Base-by-base conservation (phyloP, 2,797 vertebrate species). In the Argentina silus region DNA sequence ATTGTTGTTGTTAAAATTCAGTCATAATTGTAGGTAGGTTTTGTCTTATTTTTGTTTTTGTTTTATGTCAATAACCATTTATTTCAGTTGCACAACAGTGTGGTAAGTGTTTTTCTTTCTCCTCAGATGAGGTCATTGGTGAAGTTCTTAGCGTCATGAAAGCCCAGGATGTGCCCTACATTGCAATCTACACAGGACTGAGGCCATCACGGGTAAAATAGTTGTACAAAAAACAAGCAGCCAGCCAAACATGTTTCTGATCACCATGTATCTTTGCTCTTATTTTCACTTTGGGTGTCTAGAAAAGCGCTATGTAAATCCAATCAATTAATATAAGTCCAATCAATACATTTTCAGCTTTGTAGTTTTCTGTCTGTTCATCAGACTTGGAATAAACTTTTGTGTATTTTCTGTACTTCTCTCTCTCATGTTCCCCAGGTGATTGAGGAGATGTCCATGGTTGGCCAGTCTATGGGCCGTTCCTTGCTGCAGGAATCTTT, bases 61-160 rank as follows among this genome's bases (percentile, higher is more conserved):
- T 70, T 75, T 61, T 60, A 23, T n/a, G 21, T 73, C 73, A 36
- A 36, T 36, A 36, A 36, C 27, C 27, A 36, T 36, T 36, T 36
- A 36, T 36, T 36, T 36, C 27, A 36, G 27, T 36, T 36, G 27
- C 27, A 36, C 27, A 36, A 36, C 27, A 36, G 27, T 36, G 4
- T 36, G 27, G 4, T 36, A 36, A 1, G 27, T 36, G 27, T 36
- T 36, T 36, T 36, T 36, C 27, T 81, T n/a, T 5, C 79, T 80
- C 56, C 55, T 66, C 85, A 98, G 96, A 98, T 92, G 90, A 94
- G 59, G 83, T 93, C 47, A 93, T 98, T 11, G 95, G 95, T 42
- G 89, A 95, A 50, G 95, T 95, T 82, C 78, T 95, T 76, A 89
- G 81, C 72, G 80, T 78, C 3, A 88, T 96, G 83, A 93, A 92